Evolutionary conservation across 1,140 invertebrate genomes (phyloP).

Genomic region (Gryllus bimaculatus): DNA sequence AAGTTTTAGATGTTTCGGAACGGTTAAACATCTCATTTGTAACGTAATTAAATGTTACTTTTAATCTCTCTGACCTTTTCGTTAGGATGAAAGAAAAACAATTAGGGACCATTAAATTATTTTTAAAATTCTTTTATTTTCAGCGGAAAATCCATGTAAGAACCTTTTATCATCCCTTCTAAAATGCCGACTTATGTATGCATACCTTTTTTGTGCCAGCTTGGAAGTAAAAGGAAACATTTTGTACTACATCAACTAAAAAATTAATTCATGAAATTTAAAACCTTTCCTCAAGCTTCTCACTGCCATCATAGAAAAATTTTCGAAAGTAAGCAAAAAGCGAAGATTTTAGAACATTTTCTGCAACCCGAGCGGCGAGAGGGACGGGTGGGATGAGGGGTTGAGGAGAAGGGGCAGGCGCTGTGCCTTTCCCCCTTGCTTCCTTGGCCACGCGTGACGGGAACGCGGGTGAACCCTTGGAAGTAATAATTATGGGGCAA

Average conservation of each 20-base stretch:
- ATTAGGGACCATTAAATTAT: background rate
- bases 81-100: background rate
- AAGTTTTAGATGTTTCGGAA: background rate
- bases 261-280: conserved; percentile 1
- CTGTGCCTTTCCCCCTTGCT: background rate
- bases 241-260: conserved; percentile 5
- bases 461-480: too few relatives aligned
- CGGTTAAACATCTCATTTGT: background rate
- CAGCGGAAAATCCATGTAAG: background rate
- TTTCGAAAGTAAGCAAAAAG: background rate
- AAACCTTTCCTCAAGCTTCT: background rate
- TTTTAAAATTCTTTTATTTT: background rate
- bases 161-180: background rate
- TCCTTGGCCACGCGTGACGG: background rate
- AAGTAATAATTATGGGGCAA: background rate
- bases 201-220: background rate
- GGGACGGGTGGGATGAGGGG: too few relatives aligned
- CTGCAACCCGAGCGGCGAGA: too few relatives aligned
- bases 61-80: background rate
- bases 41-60: conserved; percentile 2
- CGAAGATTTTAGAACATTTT: background rate
- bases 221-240: background rate
- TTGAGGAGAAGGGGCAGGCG: too few relatives aligned
- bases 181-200: background rate
- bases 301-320: background rate